A percentile compares a stretch with the other conserved stretches of the same genome.
These are phyloP conservation scores for Diabrotica balteata DNA, from an alignment of 2,888 invertebrate genomes.

Conservation along the genomic window DNA sequence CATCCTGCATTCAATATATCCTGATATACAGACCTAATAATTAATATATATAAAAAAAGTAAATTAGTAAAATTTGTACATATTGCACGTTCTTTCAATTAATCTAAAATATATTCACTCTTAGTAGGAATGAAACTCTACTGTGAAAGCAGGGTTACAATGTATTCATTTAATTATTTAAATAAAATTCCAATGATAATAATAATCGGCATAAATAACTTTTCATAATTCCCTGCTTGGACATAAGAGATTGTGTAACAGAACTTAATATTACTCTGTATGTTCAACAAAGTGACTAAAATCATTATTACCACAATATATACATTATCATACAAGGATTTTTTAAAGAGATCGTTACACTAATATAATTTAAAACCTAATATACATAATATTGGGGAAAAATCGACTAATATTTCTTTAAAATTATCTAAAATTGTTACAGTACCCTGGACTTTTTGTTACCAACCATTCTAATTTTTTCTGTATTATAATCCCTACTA, in stretches of 20 bases:
- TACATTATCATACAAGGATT: conserved; percentile 46
- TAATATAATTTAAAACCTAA: conserved; percentile 24
- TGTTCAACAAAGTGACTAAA: conserved; percentile 42
- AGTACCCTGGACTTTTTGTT: background rate
- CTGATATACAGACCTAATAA: conserved; percentile 59
- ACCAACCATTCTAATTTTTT: background rate
- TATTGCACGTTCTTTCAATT: conserved; percentile 69
- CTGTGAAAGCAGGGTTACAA: conserved; percentile 43
- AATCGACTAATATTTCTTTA: conserved; percentile 9
- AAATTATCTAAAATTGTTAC: conserved; percentile 11
- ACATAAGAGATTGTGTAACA: conserved; percentile 49
- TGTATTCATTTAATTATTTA: conserved; percentile 23
- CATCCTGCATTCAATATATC: conserved; percentile 55
- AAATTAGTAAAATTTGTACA: conserved; percentile 73
- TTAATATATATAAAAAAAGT: conserved; percentile 57
- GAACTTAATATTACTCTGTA: conserved; percentile 34
- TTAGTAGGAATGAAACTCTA: conserved; percentile 51
- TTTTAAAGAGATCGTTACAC: conserved; percentile 31
- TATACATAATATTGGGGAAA: conserved; percentile 9
- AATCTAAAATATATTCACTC: conserved; percentile 53
- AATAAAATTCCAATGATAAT: conserved; percentile 16
- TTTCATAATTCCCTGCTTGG: conserved; percentile 34
- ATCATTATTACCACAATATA: conserved; percentile 42
- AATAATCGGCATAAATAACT: conserved; percentile 14
- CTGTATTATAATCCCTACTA: no score